Evolutionary conservation across 2,888 invertebrate genomes (phyloP), one percentile per base, ranked within the genome.

Genomic region (Oligia latruncula): DNA sequence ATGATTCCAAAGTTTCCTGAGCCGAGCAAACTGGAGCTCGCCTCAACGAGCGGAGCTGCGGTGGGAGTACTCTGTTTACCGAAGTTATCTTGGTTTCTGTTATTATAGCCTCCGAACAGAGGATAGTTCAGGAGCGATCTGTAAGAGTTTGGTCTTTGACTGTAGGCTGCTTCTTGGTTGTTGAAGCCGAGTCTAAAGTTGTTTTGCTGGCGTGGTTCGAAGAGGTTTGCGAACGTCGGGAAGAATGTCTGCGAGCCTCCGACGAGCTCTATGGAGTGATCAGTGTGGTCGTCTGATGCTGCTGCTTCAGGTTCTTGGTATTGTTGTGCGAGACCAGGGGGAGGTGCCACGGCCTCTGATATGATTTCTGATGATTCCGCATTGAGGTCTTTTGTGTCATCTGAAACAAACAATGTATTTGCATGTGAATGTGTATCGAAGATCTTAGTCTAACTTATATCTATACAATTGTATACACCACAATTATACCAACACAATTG

Each of bases 1-100:
- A 99, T 98, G 1, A 99, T 98, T 0, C 98, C 98, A 90, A 99
- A 99, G 94, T 98, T 98, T 1, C 98, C 98, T 1, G 98, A 98
- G 11, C 99, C 98, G 9, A 99, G 95, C 23, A 98, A 97, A 68
- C 98, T 97, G 43, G 97, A 97, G 88, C 97, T 97, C 2, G 97
- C 97, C 70, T 97, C 96, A 20, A 96, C 96, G 74, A 94, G 92
- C 52, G 95, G 96, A 80, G 96, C 97, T 82, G 95, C 94, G 11
- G 93, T 90, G 0, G 94, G 93, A 1, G 93, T 92, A 84, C 92
- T 95, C 71, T 95, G 94, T 88, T 96, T 96, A 8, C 94, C 94
- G 73, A 95, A 96, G 77, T 93, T 94, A 79, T 96, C 96, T 40
- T 93, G 80, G 74, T 94, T 95, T 84, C 95, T 93, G 89, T 84